Base-by-base conservation (phyloP, 2,888 invertebrate species). In the Andricus quercusramuli region DNA sequence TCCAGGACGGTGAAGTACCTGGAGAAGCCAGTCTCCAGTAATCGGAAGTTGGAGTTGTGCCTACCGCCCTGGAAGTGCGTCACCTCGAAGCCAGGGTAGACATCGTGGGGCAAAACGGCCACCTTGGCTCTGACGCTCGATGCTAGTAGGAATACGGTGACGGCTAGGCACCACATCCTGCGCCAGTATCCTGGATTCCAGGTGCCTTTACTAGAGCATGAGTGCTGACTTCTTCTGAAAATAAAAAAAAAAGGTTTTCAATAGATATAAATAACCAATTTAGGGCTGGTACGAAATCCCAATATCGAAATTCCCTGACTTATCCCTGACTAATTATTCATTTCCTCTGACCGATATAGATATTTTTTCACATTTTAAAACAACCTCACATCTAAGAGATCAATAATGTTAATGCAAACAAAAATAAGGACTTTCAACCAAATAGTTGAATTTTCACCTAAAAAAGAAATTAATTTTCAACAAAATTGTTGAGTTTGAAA, bases 51-150 rank as follows among this genome's bases (percentile, higher is more conserved):
- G 89, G 94, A 94, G 83, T 94, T 93, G 1, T 84, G 84, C 56
- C 83, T 84, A 89, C 94, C 94, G 85, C 94, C 94, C 86, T 94
- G 94, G 93, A 97, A 97, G 90, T 96, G 96, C 92, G 96, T 96
- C 90, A 98, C 96, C 91, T 97, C 97, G 93, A 96, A 97, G 77
- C 98, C 98, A 4, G 98, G 97, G 91, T 97, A 96, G 87, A 97
- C 97, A 92, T 98, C 98, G 93, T 98, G 97, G 77, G 98, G 97
- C 91, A 98, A 94, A 89, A 97, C 96, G 86, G 95, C 92, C 80
- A 93, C 89, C 79, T 89, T 89, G 76, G 84, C 85, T 44, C 68
- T 84, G 77, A 82, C 37, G 64, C 62, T 68, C 83, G 81, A 82
- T 83, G 82, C 86, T 77, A 91, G 82, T 76, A 89, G 84, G 77